Base-by-base conservation (phyloP, 1,140 invertebrate genomes). In the Hesperophylax magnus region DNA sequence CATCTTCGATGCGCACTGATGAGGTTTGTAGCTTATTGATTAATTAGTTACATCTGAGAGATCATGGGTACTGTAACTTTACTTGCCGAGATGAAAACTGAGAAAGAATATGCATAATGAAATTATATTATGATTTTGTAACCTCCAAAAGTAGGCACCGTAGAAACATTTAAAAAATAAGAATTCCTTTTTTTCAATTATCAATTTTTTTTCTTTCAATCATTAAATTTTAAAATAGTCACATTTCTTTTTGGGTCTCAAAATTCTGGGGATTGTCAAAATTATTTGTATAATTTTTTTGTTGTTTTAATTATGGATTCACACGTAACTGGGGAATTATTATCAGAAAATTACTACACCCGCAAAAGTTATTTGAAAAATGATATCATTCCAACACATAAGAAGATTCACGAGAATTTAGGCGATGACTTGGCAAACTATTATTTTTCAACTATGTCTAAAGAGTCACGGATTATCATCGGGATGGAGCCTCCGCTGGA, bases 321-420 rank as follows among this genome's bases (percentile, higher is more conserved):
- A 9, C 22, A 15, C 17, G 24, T 75, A 17, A 75, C 71, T 56
- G 71, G 71, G 0, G 71, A 75, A 17, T 14, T 22, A 75, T 31
- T 75, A 15, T 54, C 71, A 24, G 71, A 75, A 24, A 75, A 54
- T 31, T 77, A 61, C 39, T 77, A 77, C 18, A 77, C 18, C 14
- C 75, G 75, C 3, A 34, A 77, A 63, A 18, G 47, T 14, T 63
- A 39, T 47, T 63, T 77, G 27, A 63, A 39, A 61, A 77, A 39
- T 61, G 27, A 63, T 39, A 39, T 39, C 4, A 56, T 77, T 15
- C 75, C 56, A 14, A 34, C 24, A 14, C 75, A 77, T 15, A 77
- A 77, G 39, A 14, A 20, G 20, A 47, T 77, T 11, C 75, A 39
- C 7, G 18, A 77, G 18, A 77, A 56, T 63, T 47, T 77, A 39